These are phyloP conservation scores for Lycophotia porphyrea DNA, from an alignment of 2,888 invertebrate genomes.

Conservation along the genomic window DNA sequence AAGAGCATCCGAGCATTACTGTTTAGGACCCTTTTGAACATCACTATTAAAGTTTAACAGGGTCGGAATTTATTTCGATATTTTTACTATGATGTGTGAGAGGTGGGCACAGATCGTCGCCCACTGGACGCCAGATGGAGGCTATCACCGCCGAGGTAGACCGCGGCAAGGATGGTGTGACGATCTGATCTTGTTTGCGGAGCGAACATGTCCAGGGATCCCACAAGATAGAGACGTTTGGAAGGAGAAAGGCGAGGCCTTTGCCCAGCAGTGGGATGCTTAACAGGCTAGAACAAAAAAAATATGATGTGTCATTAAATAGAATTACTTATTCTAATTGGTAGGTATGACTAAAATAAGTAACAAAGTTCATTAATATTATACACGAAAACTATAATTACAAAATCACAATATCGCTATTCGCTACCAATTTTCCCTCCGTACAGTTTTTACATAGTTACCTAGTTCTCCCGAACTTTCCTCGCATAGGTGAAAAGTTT, in stretches of 20 bases:
- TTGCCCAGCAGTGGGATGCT: no score
- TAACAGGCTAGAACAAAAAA: no score
- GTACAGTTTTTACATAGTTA: conserved; percentile 49
- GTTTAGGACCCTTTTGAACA: neutral
- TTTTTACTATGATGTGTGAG: no score
- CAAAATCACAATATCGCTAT: conserved; percentile 12
- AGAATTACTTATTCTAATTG: neutral
- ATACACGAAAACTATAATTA: neutral
- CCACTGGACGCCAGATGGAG: no score
- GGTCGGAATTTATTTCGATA: no score
- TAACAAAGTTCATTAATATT: neutral
- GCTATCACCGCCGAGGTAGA: no score
- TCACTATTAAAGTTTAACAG: neutral
- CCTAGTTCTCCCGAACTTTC: conserved; percentile 43
- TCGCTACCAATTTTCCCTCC: neutral
- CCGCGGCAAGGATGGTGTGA: no score
- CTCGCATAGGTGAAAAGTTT: conserved; percentile 48
- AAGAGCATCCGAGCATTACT: neutral
- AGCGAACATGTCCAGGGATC: no score
- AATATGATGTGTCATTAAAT: neutral
- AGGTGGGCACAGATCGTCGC: no score
- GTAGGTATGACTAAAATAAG: neutral
- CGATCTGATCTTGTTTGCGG: no score
- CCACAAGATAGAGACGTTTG: no score
- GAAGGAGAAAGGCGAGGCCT: no score